A percentile compares a stretch with the other conserved stretches of the same genome.
Evolutionary conservation across 2,888 invertebrate species (phyloP).

Genomic region (Salticus scenicus): DNA sequence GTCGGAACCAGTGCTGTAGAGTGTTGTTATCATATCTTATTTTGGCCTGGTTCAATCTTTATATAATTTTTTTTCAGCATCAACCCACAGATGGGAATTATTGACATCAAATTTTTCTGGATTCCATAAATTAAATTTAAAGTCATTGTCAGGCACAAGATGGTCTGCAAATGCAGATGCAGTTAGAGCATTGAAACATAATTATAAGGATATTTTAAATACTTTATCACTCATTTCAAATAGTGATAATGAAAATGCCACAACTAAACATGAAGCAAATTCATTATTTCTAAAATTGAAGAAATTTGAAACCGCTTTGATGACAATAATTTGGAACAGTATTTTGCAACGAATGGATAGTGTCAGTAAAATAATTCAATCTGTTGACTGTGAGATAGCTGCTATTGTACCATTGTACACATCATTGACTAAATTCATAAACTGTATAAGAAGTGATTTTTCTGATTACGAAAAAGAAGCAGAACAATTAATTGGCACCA

Average conservation of each 20-base stretch:
- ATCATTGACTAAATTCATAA: not conserved
- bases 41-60: not conserved
- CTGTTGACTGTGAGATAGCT: not conserved
- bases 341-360: not conserved
- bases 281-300: not conserved
- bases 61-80: not conserved
- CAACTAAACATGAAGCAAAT: not conserved
- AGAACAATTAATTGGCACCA: not conserved
- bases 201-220: not conserved
- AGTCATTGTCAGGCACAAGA: not conserved
- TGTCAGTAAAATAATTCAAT: not conserved
- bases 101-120: not conserved
- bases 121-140: not conserved
- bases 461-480: not conserved
- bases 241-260: not conserved
- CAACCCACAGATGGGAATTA: not conserved
- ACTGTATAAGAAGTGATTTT: not conserved
- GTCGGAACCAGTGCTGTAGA: not conserved
- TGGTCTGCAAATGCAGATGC: slow-evolving; percentile 11
- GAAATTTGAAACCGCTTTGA: not conserved
- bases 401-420: not conserved
- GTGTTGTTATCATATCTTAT: not conserved
- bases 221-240: not conserved
- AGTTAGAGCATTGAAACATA: not conserved
- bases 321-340: not conserved